A percentile compares a stretch with the other conserved stretches of the same genome.
phyloP scores from a whole-genome alignment of 2,888 invertebrate genomes.

The Maniola hyperantus region DNA sequence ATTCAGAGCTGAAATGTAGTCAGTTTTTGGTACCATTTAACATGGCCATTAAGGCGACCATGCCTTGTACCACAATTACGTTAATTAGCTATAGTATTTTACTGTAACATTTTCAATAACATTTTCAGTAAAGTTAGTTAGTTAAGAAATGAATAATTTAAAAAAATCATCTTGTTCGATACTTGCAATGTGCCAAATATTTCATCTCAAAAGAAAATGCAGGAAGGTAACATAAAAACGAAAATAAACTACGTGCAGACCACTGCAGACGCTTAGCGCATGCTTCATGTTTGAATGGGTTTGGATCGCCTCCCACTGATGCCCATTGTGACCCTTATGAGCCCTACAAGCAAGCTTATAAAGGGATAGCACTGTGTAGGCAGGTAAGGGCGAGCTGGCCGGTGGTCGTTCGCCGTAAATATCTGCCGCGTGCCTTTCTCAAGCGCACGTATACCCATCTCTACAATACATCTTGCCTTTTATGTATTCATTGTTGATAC shows the following conservation, averaged over 20 bases:
- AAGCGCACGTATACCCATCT: conserved; percentile 15
- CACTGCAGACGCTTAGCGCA: conserved; percentile 44
- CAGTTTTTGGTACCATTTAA: background rate
- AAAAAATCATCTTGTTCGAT: background rate
- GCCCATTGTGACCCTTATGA: conserved; percentile 51
- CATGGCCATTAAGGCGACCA: background rate
- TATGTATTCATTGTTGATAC: conserved; percentile 16
- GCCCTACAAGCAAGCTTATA: conserved; percentile 34
- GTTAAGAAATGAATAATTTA: no score
- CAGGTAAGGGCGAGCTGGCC: conserved; percentile 55
- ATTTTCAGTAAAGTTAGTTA: no score
- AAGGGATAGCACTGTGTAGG: conserved; percentile 50
- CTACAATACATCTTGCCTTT: conserved; percentile 22
- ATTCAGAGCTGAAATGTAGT: background rate
- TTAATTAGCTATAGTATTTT: no score
- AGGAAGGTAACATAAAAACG: conserved; percentile 34
- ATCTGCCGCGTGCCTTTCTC: conserved; percentile 27
- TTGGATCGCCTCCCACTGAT: conserved; percentile 47
- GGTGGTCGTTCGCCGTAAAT: conserved; percentile 35
- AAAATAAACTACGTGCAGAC: conserved; percentile 39
- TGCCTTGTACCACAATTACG: no score
- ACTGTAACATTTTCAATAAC: background rate
- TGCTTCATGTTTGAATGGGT: conserved; percentile 58
- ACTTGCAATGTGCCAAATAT: conserved; percentile 12
- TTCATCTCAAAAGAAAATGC: conserved; percentile 7